Percentiles rank a stretch among this genome's conserved stretches.
Evolutionary conservation across 2,888 invertebrate genomes (phyloP).

Genomic region (Mimumesa dahlbomi): DNA sequence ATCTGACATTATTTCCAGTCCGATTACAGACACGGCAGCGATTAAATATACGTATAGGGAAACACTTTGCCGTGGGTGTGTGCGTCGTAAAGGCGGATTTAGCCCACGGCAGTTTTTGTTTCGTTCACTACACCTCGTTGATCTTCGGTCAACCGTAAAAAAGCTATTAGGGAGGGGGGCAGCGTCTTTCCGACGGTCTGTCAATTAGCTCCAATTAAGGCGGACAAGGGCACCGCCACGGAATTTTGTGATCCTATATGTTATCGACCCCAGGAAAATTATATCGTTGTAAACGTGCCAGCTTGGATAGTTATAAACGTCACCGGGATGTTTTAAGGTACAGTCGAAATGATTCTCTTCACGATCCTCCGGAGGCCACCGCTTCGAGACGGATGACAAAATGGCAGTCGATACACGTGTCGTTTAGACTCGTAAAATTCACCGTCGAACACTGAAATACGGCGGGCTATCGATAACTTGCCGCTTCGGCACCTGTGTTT

Average conservation of each 20-base stretch:
- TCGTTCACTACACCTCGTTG: conserved; percentile 16
- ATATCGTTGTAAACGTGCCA: background rate
- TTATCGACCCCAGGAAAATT: conserved; percentile 1
- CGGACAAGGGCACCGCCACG: conserved; percentile 5
- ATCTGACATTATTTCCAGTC: too few relatives aligned
- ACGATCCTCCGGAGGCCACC: background rate
- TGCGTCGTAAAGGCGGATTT: background rate
- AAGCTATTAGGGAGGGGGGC: too few relatives aligned
- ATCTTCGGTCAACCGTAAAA: conserved; percentile 36
- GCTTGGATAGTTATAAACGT: background rate
- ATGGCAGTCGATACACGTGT: background rate
- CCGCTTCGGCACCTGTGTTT: too few relatives aligned
- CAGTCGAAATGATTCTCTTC: background rate
- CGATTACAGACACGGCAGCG: too few relatives aligned
- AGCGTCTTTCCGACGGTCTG: conserved; percentile 20
- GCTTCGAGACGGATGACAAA: background rate
- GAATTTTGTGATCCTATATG: conserved; percentile 14
- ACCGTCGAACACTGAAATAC: too few relatives aligned
- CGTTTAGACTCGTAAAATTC: too few relatives aligned
- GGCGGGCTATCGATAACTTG: too few relatives aligned
- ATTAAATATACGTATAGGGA: too few relatives aligned
- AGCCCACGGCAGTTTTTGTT: conserved; percentile 10
- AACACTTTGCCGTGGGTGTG: too few relatives aligned
- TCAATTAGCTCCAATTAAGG: conserved; percentile 43
- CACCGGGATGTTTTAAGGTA: background rate